Conservation (phyloP, 2,888 invertebrate species). For the Ceratothoa steindachneri region DNA sequence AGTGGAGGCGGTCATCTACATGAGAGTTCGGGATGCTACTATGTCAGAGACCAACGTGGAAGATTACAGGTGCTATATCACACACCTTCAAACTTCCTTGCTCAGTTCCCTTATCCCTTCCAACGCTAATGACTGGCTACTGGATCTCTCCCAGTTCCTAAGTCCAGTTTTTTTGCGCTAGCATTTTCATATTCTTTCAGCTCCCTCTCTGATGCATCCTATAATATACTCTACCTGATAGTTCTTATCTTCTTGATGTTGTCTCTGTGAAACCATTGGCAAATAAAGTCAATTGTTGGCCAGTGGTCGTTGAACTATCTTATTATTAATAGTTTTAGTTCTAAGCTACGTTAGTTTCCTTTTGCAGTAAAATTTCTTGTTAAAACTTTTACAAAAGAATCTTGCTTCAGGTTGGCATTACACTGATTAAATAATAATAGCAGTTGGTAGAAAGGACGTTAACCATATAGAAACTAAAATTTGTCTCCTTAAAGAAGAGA, state of each 20-base stretch:
- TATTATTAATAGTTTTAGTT: slow-evolving; percentile 6
- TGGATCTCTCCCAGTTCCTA: slow-evolving; percentile 6
- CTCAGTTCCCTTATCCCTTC: slow-evolving; percentile 4
- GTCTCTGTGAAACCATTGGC: background rate
- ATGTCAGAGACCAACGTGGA: slow-evolving; percentile 46
- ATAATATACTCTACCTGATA: slow-evolving; percentile 7
- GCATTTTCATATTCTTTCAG: slow-evolving; percentile 10
- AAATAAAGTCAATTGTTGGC: background rate
- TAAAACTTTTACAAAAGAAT: background rate
- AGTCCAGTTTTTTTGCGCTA: slow-evolving; percentile 8
- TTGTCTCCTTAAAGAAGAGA: background rate
- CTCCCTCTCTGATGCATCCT: slow-evolving; percentile 13
- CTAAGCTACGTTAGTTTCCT: slow-evolving; percentile 9
- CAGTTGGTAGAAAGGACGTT: background rate
- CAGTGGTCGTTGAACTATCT: slow-evolving; percentile 7
- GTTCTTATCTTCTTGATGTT: background rate
- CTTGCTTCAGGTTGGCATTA: background rate
- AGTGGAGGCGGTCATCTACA: slow-evolving; percentile 47
- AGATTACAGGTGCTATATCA: slow-evolving; percentile 42
- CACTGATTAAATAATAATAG: slow-evolving; percentile 8
- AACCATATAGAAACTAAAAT: background rate
- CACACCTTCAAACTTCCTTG: background rate
- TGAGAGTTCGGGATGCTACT: slow-evolving; percentile 43
- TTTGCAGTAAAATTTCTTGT: slow-evolving; percentile 5
- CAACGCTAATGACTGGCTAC: slow-evolving; percentile 10